Percentiles rank a stretch among this genome's conserved stretches.
These are phyloP conservation scores for Syngnathus floridae DNA, from an alignment of 2,113 vertebrate genomes.

Conservation along the genomic window DNA sequence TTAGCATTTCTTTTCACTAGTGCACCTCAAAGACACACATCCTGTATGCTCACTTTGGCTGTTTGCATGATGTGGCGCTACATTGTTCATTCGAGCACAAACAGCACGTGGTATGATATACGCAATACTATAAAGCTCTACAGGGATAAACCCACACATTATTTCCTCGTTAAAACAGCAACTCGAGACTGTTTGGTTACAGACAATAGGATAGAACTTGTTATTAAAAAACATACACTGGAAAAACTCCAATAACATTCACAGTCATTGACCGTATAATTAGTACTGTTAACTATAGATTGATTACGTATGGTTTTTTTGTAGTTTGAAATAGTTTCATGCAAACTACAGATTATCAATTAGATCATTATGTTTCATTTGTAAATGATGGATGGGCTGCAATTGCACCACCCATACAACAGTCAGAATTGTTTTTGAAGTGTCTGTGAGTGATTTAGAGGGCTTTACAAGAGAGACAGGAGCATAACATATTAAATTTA, in stretches of 20 bases:
- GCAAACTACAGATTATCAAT: not conserved
- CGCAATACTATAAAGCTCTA: not conserved
- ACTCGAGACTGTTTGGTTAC: not conserved
- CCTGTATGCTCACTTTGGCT: slow-evolving; percentile 48
- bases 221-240: not conserved
- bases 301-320: not conserved
- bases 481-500: not conserved
- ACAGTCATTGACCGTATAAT: not conserved
- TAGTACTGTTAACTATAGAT: not conserved
- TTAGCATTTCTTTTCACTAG: slow-evolving; percentile 43
- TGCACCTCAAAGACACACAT: slow-evolving; percentile 33
- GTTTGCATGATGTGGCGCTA: slow-evolving; percentile 30
- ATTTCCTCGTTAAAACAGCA: no score
- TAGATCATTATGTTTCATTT: not conserved
- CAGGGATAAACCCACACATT: not conserved
- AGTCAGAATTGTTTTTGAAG: not conserved
- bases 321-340: not conserved
- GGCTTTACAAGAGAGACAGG: not conserved
- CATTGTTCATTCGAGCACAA: slow-evolving; percentile 31
- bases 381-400: not conserved
- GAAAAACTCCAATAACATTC: not conserved
- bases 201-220: not conserved
- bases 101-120: slow-evolving; percentile 4
- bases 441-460: not conserved
- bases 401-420: not conserved